phyloP scores from a whole-genome alignment of 2,797 vertebrate species.

The Nasua narica region DNA sequence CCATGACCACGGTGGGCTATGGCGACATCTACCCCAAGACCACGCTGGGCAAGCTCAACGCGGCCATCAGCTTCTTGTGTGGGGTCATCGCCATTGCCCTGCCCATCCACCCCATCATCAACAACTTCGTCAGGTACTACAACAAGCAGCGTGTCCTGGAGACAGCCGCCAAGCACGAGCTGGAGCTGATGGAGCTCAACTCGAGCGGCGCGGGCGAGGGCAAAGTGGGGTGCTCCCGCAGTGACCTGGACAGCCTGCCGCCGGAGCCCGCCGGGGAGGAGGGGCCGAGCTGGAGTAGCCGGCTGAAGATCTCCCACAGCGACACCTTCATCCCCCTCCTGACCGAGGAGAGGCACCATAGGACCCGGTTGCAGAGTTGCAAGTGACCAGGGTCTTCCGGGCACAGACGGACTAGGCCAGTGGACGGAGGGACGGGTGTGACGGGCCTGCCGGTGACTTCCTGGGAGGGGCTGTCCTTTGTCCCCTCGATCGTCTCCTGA shows the following conservation, averaged over 20 bases:
- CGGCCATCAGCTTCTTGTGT: slow-evolving; percentile 96
- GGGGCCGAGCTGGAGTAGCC: slow-evolving; percentile 69
- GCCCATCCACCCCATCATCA: slow-evolving; percentile 98
- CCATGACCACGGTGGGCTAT: slow-evolving; percentile 98
- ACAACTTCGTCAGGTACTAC: slow-evolving; percentile 98
- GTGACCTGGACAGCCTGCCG: slow-evolving; percentile 69
- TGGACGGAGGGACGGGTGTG: slow-evolving; percentile 35
- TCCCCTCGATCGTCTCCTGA: background rate
- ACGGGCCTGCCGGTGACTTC: slow-evolving; percentile 24
- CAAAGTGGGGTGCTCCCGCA: slow-evolving; percentile 72
- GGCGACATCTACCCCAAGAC: slow-evolving; percentile 99
- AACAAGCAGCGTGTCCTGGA: slow-evolving; percentile 97
- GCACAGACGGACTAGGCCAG: background rate
- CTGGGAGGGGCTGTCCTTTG: slow-evolving; percentile 33
- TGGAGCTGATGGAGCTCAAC: slow-evolving; percentile 96
- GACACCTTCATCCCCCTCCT: slow-evolving; percentile 90
- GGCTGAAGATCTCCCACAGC: slow-evolving; percentile 87
- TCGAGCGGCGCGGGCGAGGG: slow-evolving; percentile 73
- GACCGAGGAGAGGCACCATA: slow-evolving; percentile 85
- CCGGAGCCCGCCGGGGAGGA: slow-evolving; percentile 57
- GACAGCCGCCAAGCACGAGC: slow-evolving; percentile 94
- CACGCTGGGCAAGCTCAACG: slow-evolving; percentile 95
- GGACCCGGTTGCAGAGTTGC: slow-evolving; percentile 86
- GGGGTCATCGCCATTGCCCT: slow-evolving; percentile 97
- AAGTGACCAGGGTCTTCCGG: slow-evolving; percentile 71